phyloP scores from a whole-genome alignment of 2,113 vertebrate genomes.

The Prochilodus magdalenae region DNA sequence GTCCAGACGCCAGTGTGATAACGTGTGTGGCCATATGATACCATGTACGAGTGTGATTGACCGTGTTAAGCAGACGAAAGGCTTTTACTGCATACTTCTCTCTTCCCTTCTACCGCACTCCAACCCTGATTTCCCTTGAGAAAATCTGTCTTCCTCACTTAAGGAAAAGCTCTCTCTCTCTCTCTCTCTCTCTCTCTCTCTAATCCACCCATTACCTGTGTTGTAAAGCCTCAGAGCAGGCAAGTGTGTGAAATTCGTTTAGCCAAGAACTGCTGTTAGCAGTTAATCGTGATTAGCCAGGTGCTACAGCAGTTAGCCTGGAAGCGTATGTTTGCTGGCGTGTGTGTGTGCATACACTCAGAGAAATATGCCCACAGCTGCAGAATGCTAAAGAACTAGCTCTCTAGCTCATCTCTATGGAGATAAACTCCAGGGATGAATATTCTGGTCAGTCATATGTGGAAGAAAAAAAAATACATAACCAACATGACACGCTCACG shows the following conservation, averaged over 20 bases:
- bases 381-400: background rate
- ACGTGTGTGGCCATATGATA: background rate
- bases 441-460: background rate
- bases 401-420: background rate
- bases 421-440: background rate
- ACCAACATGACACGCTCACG: background rate
- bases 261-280: slow-evolving; percentile 26
- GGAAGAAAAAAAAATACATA: too few species aligned
- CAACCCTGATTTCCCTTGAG: slow-evolving; percentile 59
- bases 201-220: slow-evolving; percentile 46
- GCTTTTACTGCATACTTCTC: slow-evolving; percentile 29
- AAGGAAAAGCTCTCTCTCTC: slow-evolving; percentile 56
- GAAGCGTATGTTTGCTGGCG: background rate
- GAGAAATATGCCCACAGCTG: background rate
- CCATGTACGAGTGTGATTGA: background rate
- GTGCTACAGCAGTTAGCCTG: slow-evolving; percentile 11
- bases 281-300: slow-evolving; percentile 6
- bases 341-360: background rate
- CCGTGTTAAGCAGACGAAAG: slow-evolving; percentile 30
- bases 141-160: slow-evolving; percentile 74
- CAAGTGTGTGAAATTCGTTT: slow-evolving; percentile 20
- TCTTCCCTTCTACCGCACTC: slow-evolving; percentile 24
- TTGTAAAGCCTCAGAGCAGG: slow-evolving; percentile 65
- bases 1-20: too few species aligned
- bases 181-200: background rate